Base-by-base conservation (phyloP, 2,888 invertebrate species). In the Leucophenga maculata region DNA sequence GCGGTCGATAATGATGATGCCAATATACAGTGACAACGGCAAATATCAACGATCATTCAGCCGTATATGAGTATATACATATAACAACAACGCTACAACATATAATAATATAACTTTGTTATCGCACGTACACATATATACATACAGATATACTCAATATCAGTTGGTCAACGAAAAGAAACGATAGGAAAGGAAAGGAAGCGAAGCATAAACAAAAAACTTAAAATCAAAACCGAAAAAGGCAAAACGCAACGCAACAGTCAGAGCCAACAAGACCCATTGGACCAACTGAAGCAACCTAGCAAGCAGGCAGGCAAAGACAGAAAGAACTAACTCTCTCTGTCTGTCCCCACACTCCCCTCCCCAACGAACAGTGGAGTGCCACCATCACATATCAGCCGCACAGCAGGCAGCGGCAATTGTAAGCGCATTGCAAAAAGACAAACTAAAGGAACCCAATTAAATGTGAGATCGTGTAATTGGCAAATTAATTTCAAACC, bases 401-500 rank as follows among this genome's bases (percentile, higher is more conserved):
- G 39, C 22, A 55, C 55, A 55, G 26, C 16, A 22, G 44, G 55
- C 77, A 77, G 52, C 77, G 54, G 68, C 55, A 66, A 26, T 62
- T 57, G 60, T 55, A 48, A 69, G 48, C 70, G 60, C 64, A 31
- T 13, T 50, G 46, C 52, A 52, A 31, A 31, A 3, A 60, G 73
- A 76, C 74, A 75, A 75, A 72, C 57, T 75, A 84, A 81, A 76
- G 76, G 78, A 84, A 82, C 83, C 86, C 86, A 86, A 86, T 86
- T 86, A 86, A 86, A 86, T 86, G 85, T 86, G 85, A 83, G 86
- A 86, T 86, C 86, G 84, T 86, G 86, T 86, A 86, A 86, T 86
- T 86, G 86, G 86, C 85, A 86, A 86, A 86, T 86, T 86, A 86
- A 86, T 86, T 85, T 86, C 84, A 82, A 84, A 83, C 85, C 86